Percentiles rank a stretch among this genome's conserved stretches.
Evolutionary conservation across 64 coral and sea anemone species (phyloP).

Genomic region (Pocillopora verrucosa): DNA sequence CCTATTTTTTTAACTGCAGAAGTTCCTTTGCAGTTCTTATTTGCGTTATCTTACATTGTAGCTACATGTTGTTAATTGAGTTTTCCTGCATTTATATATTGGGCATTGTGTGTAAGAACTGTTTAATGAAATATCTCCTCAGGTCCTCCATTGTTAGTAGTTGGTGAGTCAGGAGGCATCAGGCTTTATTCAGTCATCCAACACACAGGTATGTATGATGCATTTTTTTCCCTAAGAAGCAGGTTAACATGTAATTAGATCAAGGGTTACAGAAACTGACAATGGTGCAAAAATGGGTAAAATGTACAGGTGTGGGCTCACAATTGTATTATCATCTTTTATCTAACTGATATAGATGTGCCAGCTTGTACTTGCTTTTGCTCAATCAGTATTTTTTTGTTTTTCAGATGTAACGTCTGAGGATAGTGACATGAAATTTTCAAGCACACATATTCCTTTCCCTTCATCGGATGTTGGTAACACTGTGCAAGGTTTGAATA

Average conservation of each 20-base stretch:
- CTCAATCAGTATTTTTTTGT: neutral
- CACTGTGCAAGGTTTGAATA: slow-evolving; percentile 12
- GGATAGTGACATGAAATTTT: neutral
- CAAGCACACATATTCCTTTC: neutral
- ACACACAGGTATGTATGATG: neutral
- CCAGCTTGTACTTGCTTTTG: neutral
- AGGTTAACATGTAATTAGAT: too few species aligned
- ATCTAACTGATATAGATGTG: neutral
- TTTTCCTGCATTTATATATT: too few species aligned
- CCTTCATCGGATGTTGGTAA: slow-evolving; percentile 13
- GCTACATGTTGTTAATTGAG: too few species aligned
- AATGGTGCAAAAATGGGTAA: too few species aligned
- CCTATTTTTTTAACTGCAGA: too few species aligned
- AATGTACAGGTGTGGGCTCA: too few species aligned
- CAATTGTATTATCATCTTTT: neutral
- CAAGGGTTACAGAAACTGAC: too few species aligned
- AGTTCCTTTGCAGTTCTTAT: too few species aligned
- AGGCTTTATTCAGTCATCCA: slow-evolving; percentile 56
- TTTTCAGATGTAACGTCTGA: slow-evolving; percentile 20
- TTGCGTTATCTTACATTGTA: too few species aligned
- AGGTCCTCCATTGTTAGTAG: slow-evolving; percentile 53
- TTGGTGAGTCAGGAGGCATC: slow-evolving; percentile 77
- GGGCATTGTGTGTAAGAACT: too few species aligned
- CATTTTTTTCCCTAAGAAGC: too few species aligned
- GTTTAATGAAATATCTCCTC: neutral